phyloP scores from a whole-genome alignment of 1,140 invertebrate genomes.

The Aleiodes sp. region DNA sequence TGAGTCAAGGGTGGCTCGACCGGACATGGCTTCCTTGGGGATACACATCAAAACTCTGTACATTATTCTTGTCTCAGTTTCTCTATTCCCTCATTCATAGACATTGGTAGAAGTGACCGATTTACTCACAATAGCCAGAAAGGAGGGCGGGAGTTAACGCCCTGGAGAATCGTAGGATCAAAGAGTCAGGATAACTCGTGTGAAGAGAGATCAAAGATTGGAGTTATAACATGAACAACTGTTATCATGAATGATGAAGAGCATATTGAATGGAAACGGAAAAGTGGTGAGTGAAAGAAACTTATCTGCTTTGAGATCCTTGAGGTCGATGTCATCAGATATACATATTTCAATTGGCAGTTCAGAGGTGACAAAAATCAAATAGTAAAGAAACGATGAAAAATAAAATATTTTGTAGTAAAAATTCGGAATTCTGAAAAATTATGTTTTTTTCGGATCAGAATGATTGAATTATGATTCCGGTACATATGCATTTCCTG shows the following conservation, averaged over 20 bases:
- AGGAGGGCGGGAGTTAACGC: constrained; percentile 29
- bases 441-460: neutral
- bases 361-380: neutral
- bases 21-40: constrained; percentile 6
- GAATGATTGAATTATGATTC: neutral
- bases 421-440: neutral
- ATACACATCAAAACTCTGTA: constrained; percentile 6
- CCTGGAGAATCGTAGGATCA: constrained; percentile 24
- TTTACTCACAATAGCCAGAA: constrained; percentile 60
- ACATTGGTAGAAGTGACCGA: constrained; percentile 54
- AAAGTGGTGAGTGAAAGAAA: neutral
- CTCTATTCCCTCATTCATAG: constrained; percentile 47
- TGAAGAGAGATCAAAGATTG: constrained; percentile 24
- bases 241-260: constrained; percentile 18
- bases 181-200: constrained; percentile 22
- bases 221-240: neutral
- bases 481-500: constrained; percentile 34
- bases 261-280: neutral
- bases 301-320: neutral
- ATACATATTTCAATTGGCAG: neutral
- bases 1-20: constrained; percentile 20
- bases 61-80: constrained; percentile 8
- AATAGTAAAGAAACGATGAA: constrained; percentile 2
- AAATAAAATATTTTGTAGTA: neutral
- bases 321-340: constrained; percentile 6